Evolutionary conservation across 2,797 vertebrate genomes (phyloP), one percentile per base, ranked within the genome.

Genomic region (Myoxocephalus aenaeus): DNA sequence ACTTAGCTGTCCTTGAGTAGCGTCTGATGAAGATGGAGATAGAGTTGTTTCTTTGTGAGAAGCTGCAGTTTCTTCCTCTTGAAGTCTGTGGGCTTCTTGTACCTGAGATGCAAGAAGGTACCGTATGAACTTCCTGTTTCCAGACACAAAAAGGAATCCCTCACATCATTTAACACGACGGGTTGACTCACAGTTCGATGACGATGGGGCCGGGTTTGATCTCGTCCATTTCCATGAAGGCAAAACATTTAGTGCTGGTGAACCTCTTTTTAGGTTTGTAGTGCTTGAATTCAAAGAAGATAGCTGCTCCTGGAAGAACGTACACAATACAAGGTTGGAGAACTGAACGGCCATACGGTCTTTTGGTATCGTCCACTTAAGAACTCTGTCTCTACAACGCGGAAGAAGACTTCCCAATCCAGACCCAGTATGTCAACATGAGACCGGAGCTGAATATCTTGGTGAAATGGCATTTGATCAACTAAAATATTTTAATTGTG

Each of bases 271-370:
- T 99, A 77, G 98, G 98, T 93, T 99, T 99, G 96, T 99, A 99
- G 96, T 99, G 98, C 94, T 99, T 99, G 94, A 99, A 99, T 94
- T 99, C 98, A 94, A 99, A 99, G 96, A 99, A 99, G 94, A 99
- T 98, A 89, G 98, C 98, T 92, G 97, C 96, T 85, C 98, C 98
- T 99, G 84, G 1, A 83, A 38, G 58, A 73, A 38, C 0, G 29
- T 7, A 50, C 48, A 50, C 9, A 50, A n/a, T n/a, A 10, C 48
- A 50, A n/a, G 48, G 48, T n/a, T 50, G 20, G 48, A 50, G 48
- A 50, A n/a, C 48, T 22, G 46, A 48, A 48, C 15, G 6, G 17
- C 46, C 46, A 7, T 18, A 20, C 20, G 8, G 46, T 48, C 17
- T 48, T 48, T 20, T 20, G 7, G 8, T 48, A 3, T 48, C 18